Percentiles rank a stretch among this genome's conserved stretches.
These are phyloP conservation scores for Pteria penguin DNA, from an alignment of 2,888 invertebrate species.

Conservation along the genomic window DNA sequence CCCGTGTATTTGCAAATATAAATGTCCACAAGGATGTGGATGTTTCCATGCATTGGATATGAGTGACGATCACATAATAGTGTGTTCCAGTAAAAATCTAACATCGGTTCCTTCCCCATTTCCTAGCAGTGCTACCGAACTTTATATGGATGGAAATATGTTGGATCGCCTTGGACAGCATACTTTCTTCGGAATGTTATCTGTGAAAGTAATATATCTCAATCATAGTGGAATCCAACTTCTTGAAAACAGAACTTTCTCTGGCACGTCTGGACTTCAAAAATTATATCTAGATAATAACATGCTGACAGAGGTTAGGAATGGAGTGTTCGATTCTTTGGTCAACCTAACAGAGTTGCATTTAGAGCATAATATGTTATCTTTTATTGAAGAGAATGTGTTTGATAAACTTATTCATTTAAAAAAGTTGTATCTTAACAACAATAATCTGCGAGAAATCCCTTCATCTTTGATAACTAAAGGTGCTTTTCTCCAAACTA, in stretches of 20 bases:
- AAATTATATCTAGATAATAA: constrained; percentile 44
- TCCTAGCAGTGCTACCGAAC: constrained; percentile 54
- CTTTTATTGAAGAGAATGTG: constrained; percentile 37
- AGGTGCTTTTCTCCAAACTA: constrained; percentile 38
- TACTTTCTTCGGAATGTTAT: constrained; percentile 48
- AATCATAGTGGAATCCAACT: constrained; percentile 54
- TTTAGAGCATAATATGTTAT: constrained; percentile 52
- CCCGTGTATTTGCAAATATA: constrained; percentile 64
- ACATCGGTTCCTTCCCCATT: constrained; percentile 50
- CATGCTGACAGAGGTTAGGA: constrained; percentile 41
- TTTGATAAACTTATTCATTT: constrained; percentile 51
- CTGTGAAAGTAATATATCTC: constrained; percentile 47
- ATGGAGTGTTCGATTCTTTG: constrained; percentile 53
- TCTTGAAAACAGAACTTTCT: constrained; percentile 60
- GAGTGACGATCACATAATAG: constrained; percentile 42
- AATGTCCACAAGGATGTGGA: constrained; percentile 59
- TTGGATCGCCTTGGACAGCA: constrained; percentile 41
- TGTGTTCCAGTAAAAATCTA: constrained; percentile 52
- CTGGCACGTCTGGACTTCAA: constrained; percentile 56
- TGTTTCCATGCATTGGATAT: constrained; percentile 55
- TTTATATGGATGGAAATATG: constrained; percentile 62
- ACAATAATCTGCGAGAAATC: constrained; percentile 50
- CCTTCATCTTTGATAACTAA: constrained; percentile 41
- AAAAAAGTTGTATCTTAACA: constrained; percentile 43
- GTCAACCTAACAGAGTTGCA: constrained; percentile 46